A percentile compares a stretch with the other conserved stretches of the same genome.
These are phyloP conservation scores for Lasius fuliginosus DNA, from an alignment of 2,888 invertebrate genomes.

Conservation along the genomic window DNA sequence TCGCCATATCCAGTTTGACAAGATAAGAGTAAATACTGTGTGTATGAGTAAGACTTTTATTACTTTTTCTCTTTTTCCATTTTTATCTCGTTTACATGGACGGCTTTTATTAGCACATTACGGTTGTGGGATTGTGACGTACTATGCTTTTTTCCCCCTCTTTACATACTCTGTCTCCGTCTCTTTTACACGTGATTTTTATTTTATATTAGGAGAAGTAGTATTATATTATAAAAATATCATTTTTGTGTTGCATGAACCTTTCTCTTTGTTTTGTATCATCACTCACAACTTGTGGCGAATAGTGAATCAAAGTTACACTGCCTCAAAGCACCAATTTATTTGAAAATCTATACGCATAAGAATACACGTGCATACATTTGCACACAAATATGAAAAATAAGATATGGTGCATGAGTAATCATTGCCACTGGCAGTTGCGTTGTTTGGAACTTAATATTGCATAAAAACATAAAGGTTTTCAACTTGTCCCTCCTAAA, in stretches of 20 bases:
- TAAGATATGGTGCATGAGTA: conserved; percentile 72
- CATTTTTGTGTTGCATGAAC: conserved; percentile 24
- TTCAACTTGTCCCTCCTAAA: conserved; percentile 55
- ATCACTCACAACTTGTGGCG: background rate
- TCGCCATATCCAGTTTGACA: conserved; percentile 77
- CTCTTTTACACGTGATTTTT: conserved; percentile 21
- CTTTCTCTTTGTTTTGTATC: background rate
- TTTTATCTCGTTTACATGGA: conserved; percentile 52
- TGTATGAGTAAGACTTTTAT: conserved; percentile 57
- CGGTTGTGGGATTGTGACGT: conserved; percentile 33
- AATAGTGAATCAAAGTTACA: conserved; percentile 1
- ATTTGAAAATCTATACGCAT: conserved; percentile 10
- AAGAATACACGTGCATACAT: conserved; percentile 27
- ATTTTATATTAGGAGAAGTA: background rate
- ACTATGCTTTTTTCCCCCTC: conserved; percentile 31
- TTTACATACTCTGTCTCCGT: conserved; percentile 25
- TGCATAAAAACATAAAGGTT: conserved; percentile 58
- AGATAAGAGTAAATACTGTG: conserved; percentile 79
- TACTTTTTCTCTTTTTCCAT: conserved; percentile 20
- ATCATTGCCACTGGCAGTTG: conserved; percentile 70
- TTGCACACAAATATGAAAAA: conserved; percentile 54
- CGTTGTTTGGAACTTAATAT: conserved; percentile 80
- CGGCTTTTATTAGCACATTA: conserved; percentile 23
- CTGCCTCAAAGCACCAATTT: conserved; percentile 11
- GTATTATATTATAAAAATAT: background rate